Evolutionary conservation across 2,113 vertebrate species (phyloP).

Genomic region (Brachypodius melanocephalos): DNA sequence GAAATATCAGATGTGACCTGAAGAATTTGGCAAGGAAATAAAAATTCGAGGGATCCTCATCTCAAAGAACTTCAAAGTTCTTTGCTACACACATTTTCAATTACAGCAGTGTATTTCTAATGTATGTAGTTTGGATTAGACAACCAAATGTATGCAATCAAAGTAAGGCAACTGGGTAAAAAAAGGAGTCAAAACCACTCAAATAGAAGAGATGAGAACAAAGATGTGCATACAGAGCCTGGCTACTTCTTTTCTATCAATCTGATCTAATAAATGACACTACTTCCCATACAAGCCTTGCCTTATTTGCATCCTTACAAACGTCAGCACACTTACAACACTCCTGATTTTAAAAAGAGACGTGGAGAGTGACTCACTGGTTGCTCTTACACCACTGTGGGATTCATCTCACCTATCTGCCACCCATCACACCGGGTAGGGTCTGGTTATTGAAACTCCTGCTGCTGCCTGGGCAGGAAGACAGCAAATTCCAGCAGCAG

Average conservation of each 20-base stretch:
- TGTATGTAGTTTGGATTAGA: background rate
- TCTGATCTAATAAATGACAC: background rate
- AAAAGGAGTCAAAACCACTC: background rate
- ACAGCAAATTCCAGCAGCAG: background rate
- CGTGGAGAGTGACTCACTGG: background rate
- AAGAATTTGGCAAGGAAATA: background rate
- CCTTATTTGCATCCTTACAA: background rate
- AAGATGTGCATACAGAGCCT: accelerated
- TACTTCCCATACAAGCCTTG: background rate
- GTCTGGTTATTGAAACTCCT: background rate
- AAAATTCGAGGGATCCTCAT: background rate
- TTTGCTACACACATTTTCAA: background rate
- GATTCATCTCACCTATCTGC: background rate
- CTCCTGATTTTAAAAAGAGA: background rate
- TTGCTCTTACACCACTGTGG: background rate
- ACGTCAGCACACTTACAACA: background rate
- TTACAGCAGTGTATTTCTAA: background rate
- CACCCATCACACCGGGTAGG: accelerated
- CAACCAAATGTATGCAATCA: background rate
- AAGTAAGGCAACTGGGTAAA: background rate
- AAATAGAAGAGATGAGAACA: background rate
- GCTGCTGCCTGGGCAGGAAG: background rate
- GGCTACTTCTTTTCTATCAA: background rate
- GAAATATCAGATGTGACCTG: background rate
- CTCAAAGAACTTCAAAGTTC: background rate